Evolutionary conservation across 2,888 invertebrate species (phyloP).

Genomic region (Timema cristinae): DNA sequence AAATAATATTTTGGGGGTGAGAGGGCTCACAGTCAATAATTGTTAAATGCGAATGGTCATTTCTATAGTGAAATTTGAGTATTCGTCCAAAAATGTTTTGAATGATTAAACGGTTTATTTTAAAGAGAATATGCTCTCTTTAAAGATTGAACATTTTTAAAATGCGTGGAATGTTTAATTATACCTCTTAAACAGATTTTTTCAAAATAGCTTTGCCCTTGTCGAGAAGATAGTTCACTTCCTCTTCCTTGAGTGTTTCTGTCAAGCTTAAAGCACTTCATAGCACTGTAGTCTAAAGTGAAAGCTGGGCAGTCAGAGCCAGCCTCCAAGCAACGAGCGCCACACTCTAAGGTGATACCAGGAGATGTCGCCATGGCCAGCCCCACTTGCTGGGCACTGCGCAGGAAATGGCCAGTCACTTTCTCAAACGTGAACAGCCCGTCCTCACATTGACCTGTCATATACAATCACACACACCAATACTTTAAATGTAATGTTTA

Average conservation of each 20-base stretch:
- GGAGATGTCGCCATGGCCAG: conserved; percentile 40
- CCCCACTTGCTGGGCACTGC: conserved; percentile 43
- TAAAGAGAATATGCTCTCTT: background rate
- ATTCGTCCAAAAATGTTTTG: background rate
- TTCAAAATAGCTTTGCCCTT: conserved; percentile 47
- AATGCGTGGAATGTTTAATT: background rate
- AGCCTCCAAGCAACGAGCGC: conserved; percentile 41
- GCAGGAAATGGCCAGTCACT: conserved; percentile 44
- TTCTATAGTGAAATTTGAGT: background rate
- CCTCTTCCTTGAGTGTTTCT: conserved; percentile 45
- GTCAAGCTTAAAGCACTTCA: conserved; percentile 46
- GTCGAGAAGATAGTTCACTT: conserved; percentile 42
- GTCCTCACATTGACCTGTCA: conserved; percentile 44
- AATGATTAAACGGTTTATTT: background rate
- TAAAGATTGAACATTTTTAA: too few relatives aligned
- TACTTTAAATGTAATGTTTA: too few relatives aligned
- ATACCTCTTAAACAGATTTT: conserved; percentile 45
- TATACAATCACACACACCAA: background rate
- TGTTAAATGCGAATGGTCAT: too few relatives aligned
- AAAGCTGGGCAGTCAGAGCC: conserved; percentile 46
- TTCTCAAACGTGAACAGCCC: conserved; percentile 47
- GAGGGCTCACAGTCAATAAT: too few relatives aligned
- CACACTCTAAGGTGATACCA: conserved; percentile 40
- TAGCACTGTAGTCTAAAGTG: conserved; percentile 44
- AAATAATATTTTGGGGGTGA: too few relatives aligned